Percentiles rank a stretch among this genome's conserved stretches.
These are phyloP conservation scores for Meiosimyza platycephala DNA, from an alignment of 2,888 invertebrate genomes.

Conservation along the genomic window DNA sequence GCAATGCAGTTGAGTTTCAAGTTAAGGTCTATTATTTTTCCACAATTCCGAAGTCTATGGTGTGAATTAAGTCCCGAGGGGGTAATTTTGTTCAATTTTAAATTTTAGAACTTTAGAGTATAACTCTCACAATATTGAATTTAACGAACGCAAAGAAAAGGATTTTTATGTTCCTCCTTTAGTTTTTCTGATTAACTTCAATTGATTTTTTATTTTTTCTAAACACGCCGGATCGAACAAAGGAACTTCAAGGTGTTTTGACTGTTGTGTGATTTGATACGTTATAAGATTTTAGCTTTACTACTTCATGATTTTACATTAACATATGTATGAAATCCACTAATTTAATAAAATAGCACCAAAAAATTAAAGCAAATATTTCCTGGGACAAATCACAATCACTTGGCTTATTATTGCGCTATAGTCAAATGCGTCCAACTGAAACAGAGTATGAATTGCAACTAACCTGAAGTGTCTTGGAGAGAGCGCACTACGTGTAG, in stretches of 20 bases:
- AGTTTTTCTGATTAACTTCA: background rate
- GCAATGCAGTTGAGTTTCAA: no score
- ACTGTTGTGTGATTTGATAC: no score
- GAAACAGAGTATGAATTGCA: conserved; percentile 44
- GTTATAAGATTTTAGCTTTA: no score
- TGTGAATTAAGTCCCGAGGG: no score
- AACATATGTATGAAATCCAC: background rate
- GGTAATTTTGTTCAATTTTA: no score
- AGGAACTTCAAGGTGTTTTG: conserved; percentile 11
- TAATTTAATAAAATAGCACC: background rate
- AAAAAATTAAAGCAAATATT: conserved; percentile 13
- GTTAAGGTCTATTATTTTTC: no score
- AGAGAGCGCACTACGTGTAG: background rate
- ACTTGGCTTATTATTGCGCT: background rate
- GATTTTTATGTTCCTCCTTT: conserved; percentile 6
- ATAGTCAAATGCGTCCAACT: background rate
- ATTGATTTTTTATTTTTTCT: background rate
- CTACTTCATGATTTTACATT: no score
- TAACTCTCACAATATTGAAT: no score
- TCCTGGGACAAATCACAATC: conserved; percentile 18
- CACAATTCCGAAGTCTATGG: no score
- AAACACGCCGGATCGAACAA: background rate
- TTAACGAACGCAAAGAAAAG: no score
- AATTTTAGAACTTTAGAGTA: no score
- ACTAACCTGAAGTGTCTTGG: conserved; percentile 39